phyloP scores from a whole-genome alignment of 1,140 invertebrate species.

The Lepidurus couesii region DNA sequence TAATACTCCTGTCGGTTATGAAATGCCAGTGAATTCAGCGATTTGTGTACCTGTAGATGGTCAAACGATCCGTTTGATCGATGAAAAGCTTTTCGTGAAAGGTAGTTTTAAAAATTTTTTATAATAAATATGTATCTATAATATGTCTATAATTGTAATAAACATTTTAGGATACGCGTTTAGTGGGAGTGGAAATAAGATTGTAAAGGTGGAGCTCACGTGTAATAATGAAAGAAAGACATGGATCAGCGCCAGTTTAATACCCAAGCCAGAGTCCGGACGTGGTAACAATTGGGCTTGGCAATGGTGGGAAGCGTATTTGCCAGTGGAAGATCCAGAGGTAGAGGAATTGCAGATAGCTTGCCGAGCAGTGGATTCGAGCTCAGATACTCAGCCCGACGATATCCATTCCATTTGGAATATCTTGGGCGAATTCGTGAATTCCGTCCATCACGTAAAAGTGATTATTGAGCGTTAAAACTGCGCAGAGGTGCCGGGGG shows the following conservation, averaged over 20 bases:
- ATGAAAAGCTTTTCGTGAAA: constrained; percentile 19
- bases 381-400: neutral
- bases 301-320: constrained; percentile 1
- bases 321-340: neutral
- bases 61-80: neutral
- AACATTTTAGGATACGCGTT: constrained; percentile 28
- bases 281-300: neutral
- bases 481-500: too few species aligned
- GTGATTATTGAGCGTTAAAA: neutral
- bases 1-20: constrained; percentile 9
- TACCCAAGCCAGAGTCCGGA: neutral
- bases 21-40: constrained; percentile 8
- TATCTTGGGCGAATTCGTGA: constrained; percentile 19
- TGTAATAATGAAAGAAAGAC: neutral
- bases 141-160: too few species aligned
- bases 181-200: constrained; percentile 20
- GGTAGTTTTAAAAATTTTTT: neutral
- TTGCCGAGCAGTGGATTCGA: constrained; percentile 9
- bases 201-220: constrained; percentile 26
- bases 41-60: constrained; percentile 24
- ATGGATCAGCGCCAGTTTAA: neutral
- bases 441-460: constrained; percentile 7
- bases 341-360: neutral
- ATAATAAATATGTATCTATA: too few species aligned
- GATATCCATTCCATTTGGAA: neutral